Base-by-base conservation (phyloP, 2,113 vertebrate genomes). In the Archilochus colubris region DNA sequence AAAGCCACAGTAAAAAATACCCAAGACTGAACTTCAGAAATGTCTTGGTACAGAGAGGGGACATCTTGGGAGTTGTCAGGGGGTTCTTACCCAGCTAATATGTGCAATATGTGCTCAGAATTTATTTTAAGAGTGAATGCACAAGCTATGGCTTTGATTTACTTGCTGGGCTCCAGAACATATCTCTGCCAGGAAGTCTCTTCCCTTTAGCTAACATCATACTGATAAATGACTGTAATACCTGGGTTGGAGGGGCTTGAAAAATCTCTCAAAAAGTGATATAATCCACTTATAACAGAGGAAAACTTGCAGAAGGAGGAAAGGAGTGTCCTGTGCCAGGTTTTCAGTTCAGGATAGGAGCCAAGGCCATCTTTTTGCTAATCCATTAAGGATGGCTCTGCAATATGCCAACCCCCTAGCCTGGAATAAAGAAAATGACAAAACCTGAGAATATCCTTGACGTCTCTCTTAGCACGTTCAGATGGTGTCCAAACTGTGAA, bases 401-500 rank as follows among this genome's bases (percentile, higher is more conserved):
- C 74, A 90, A 83, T 21, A 44, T 86, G 91, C 86, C 90, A 96
- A 14, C 50, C 85, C 38, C 0, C 0, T 46, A 81, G 83, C 61
- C 33, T 46, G 83, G 86, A 89, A 94, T 93, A 81, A 74, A 88
- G 79, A n/a, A 68, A 93, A 93, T 3, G 57, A 91, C 88, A 90
- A 93, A 40, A 94, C 86, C 89, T 62, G 93, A 94, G 95, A 96
- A 95, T 94, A 91, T 91, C 83, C 92, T 91, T 91, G 94, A 97
- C n/a, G 7, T 95, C 86, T 94, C 79, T 94, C 88, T 96, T 94
- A 94, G 90, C 94, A 91, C 93, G 43, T 96, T 90, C 81, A 62
- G 80, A 93, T 40, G 80, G 92, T 95, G 94, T 84, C 92, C 90
- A 96, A 95, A 73, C 88, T 83, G 95, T 3, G n/a, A 83, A 89